phyloP scores from a whole-genome alignment of 2,797 vertebrate species.

The Loriculus beryllinus region DNA sequence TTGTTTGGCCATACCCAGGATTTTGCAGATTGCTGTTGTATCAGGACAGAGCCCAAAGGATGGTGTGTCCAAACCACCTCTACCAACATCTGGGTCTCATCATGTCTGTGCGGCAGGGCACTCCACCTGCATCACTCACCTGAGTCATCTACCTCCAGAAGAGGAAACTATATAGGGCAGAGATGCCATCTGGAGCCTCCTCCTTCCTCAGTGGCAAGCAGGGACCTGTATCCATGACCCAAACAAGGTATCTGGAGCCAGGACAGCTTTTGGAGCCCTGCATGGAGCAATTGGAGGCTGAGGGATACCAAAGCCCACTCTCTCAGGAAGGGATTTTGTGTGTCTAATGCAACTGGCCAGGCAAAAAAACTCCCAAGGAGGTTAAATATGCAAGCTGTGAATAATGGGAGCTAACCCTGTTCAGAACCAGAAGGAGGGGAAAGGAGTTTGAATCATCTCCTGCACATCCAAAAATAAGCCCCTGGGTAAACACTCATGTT shows the following conservation, averaged over 20 bases:
- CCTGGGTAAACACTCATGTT: conserved; percentile 32
- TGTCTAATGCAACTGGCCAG: background rate
- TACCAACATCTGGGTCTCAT: background rate
- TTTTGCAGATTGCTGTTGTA: background rate
- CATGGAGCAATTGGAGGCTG: accelerated
- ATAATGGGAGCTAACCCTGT: background rate
- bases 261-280: background rate
- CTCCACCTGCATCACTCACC: background rate
- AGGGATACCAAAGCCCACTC: background rate
- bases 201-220: background rate
- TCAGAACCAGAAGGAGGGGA: background rate
- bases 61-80: background rate
- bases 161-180: background rate
- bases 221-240: background rate
- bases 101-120: accelerated
- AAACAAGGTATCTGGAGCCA: background rate
- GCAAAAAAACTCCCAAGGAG: background rate
- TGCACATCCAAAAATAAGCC: conserved; percentile 10
- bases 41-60: background rate
- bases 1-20: background rate
- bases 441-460: conserved; percentile 19
- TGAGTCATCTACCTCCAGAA: background rate
- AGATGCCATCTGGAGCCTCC: conserved; percentile 8
- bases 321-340: background rate
- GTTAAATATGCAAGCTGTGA: background rate